Conservation (phyloP, 2,113 vertebrate species). For the Tragelaphus scriptus region DNA sequence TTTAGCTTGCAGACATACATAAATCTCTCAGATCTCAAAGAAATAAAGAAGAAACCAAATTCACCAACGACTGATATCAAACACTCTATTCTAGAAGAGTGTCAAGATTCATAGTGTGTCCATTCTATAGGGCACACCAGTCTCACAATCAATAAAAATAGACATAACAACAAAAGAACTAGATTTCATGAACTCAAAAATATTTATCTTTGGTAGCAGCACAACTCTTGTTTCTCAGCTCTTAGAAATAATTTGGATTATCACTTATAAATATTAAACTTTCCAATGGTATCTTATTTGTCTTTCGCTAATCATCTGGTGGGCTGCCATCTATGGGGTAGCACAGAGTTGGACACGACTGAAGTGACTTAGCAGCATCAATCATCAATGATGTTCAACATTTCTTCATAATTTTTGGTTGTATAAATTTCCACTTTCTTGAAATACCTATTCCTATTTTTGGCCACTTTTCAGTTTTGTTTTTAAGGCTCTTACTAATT, state of each 20-base stretch:
- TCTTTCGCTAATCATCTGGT: neutral
- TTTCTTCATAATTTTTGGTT: neutral
- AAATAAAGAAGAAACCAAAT: slow-evolving; percentile 54
- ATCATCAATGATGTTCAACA: neutral
- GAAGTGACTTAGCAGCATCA: no score
- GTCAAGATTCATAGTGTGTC: neutral
- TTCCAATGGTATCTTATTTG: neutral
- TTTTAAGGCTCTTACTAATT: neutral
- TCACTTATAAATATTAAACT: neutral
- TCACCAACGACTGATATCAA: neutral
- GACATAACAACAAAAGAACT: neutral
- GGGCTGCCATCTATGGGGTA: no score
- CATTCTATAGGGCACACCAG: neutral
- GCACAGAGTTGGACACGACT: no score
- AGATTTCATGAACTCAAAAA: neutral
- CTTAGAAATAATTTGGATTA: neutral
- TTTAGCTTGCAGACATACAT: slow-evolving; percentile 11
- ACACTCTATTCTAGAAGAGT: neutral
- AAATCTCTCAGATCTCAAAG: slow-evolving; percentile 3
- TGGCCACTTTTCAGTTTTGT: neutral
- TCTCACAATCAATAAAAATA: neutral
- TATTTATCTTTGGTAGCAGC: neutral
- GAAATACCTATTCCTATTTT: neutral
- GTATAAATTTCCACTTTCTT: neutral
- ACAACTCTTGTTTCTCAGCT: neutral